phyloP scores from a whole-genome alignment of 2,797 vertebrate species.

The Margarornis squamiger region DNA sequence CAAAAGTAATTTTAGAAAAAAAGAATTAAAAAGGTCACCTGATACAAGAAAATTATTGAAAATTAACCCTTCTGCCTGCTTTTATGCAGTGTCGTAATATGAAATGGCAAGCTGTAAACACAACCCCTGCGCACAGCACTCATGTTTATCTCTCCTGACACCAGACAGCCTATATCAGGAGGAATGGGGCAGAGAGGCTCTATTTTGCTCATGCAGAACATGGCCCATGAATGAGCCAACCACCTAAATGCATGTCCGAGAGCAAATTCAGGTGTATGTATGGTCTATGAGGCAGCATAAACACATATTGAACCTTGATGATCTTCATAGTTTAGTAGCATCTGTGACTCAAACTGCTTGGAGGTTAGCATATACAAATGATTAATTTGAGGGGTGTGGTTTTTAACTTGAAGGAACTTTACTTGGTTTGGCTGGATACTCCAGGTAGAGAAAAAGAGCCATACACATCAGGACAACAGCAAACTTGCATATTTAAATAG shows the following conservation, averaged over 20 bases:
- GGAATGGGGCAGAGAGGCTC: not conserved
- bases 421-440: not conserved
- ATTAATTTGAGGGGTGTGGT: not conserved
- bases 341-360: not conserved
- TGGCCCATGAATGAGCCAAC: not conserved
- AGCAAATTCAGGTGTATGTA: not conserved
- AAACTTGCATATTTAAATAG: not conserved
- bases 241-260: not conserved
- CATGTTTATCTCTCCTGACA: not conserved
- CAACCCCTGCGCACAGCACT: not conserved
- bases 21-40: not conserved
- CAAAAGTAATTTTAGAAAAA: not conserved
- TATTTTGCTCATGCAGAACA: not conserved
- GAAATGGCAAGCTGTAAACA: not conserved
- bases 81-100: not conserved
- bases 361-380: not conserved
- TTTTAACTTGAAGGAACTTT: not conserved
- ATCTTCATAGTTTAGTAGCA: not conserved
- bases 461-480: not conserved
- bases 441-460: not conserved
- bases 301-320: not conserved
- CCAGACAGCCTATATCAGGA: not conserved
- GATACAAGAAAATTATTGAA: not conserved
- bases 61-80: not conserved
- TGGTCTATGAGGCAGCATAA: not conserved